Evolutionary conservation across 2,888 invertebrate species (phyloP).

Genomic region (Lasius platythorax): DNA sequence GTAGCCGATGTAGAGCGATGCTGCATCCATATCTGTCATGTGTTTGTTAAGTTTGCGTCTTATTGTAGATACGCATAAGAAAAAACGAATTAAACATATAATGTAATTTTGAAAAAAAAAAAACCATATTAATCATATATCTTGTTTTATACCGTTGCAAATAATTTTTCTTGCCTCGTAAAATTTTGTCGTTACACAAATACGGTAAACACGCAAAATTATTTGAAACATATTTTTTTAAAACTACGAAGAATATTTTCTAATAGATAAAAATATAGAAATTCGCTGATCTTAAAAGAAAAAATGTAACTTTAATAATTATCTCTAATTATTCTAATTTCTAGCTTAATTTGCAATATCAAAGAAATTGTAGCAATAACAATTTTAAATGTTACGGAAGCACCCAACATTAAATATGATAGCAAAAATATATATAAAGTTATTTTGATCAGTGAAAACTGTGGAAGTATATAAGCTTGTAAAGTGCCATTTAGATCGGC

Average conservation of each 20-base stretch:
- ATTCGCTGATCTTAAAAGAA: not conserved
- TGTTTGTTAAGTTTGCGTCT: not conserved
- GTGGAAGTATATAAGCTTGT: not conserved
- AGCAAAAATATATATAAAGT: slow-evolving; percentile 21
- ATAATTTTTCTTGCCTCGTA: not conserved
- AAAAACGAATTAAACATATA: not conserved
- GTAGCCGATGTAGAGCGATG: not conserved
- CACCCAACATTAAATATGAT: not conserved
- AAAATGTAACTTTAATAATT: not conserved
- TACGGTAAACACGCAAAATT: not conserved
- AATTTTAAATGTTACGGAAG: not conserved
- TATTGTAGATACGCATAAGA: not conserved
- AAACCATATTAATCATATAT: not conserved
- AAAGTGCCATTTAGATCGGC: not conserved
- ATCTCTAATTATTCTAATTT: not conserved
- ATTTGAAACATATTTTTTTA: not conserved
- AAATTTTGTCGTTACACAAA: not conserved
- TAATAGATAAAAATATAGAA: not conserved
- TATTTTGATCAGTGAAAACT: slow-evolving; percentile 20
- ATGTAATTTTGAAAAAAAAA: not conserved
- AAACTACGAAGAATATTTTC: not conserved
- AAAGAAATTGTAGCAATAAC: not conserved
- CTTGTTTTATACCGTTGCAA: not conserved
- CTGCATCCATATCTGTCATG: not conserved
- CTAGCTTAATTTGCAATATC: not conserved